phyloP scores from a whole-genome alignment of 2,888 invertebrate species.

The Nephrotoma flavescens region DNA sequence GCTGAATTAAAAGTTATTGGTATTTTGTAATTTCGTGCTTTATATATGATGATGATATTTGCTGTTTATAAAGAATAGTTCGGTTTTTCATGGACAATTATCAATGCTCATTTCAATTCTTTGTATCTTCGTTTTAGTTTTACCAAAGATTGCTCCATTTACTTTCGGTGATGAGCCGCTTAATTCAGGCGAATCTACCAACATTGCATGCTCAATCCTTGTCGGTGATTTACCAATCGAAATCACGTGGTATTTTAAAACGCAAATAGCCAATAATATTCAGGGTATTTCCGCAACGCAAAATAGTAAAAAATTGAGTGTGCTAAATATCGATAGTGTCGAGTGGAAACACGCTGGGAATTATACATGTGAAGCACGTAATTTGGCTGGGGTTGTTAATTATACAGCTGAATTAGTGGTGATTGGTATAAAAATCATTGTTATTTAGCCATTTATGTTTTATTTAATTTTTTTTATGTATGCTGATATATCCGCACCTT shows the following conservation, averaged over 20 bases:
- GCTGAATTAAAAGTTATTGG: conserved; percentile 42
- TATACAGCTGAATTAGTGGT: conserved; percentile 48
- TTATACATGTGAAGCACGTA: conserved; percentile 50
- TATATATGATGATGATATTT: not conserved
- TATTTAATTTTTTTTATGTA: conserved; percentile 8
- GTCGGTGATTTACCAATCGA: conserved; percentile 56
- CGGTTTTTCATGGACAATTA: too few relatives aligned
- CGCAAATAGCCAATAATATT: conserved; percentile 26
- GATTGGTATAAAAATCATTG: conserved; percentile 40
- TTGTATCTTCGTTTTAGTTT: conserved; percentile 18
- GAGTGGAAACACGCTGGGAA: conserved; percentile 50
- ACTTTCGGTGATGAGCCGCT: conserved; percentile 37
- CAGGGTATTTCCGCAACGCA: conserved; percentile 31
- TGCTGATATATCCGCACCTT: conserved; percentile 7
- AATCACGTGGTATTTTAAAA: conserved; percentile 57
- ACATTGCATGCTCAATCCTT: conserved; percentile 45
- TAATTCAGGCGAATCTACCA: conserved; percentile 44
- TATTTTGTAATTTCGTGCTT: conserved; percentile 14
- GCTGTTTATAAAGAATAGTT: not conserved
- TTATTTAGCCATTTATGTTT: not conserved
- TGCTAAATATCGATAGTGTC: conserved; percentile 46
- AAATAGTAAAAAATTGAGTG: conserved; percentile 43
- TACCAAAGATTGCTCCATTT: conserved; percentile 32
- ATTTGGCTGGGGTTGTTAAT: conserved; percentile 47
- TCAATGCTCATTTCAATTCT: too few relatives aligned